Base-by-base conservation (phyloP, 2,888 invertebrate genomes). In the Pterostichus madidus region DNA sequence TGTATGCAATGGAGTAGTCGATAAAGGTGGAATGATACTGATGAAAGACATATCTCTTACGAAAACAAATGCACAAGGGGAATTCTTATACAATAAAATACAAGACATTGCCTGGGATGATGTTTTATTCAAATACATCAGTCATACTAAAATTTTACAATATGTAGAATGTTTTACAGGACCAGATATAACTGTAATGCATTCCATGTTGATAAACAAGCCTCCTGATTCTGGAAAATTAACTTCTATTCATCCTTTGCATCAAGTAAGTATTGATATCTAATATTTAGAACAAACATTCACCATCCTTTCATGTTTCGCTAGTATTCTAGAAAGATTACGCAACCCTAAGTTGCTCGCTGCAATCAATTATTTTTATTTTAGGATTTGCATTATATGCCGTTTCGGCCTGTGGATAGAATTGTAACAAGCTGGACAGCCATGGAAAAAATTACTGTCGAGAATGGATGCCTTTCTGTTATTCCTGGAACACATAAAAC, bases 201-300 rank as follows among this genome's bases (percentile, higher is more conserved):
- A 97, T 90, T 95, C 95, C 49, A 97, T 98, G 97, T 90, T 97
- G 49, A 97, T 98, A 86, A 97, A 97, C 89, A 96, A 97, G 87
- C 96, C 97, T 0, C 97, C 97, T 0, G 96, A 97, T 88, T 89
- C 93, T 44, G 93, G 94, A 86, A 89, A 90, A 15, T 89, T 90
- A 71, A 92, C 93, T 0, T 92, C 93, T 2, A 89, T 92, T 11
- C 95, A 95, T 88, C 95, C 95, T 0, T 90, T 94, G 1, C 95
- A 95, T 88, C 93, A 94, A 91, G 94, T 94, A 89, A 85, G 83
- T 77, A 24, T 44, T 24, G 24, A 24, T 24, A n/a, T n/a, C n/a
- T n/a, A n/a, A n/a, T n/a, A n/a, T n/a, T n/a, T n/a, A n/a, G n/a
- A n/a, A n/a, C n/a, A n/a, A 13, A 68, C 68, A 79, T 64, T 73